Percentiles rank a stretch among this genome's conserved stretches.
phyloP scores from a whole-genome alignment of 1,140 invertebrate species.

The Babylonia areolata region DNA sequence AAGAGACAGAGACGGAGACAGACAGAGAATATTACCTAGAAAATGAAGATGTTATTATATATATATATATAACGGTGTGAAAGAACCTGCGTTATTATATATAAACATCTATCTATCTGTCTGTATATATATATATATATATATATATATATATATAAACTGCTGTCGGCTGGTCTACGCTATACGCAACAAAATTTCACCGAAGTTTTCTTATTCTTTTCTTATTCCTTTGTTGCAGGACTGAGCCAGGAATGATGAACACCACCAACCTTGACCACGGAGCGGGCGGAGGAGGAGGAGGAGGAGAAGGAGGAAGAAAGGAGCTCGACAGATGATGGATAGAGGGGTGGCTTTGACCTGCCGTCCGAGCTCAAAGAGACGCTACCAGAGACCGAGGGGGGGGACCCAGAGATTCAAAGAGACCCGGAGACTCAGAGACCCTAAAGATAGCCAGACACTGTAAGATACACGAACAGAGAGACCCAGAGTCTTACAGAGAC shows the following conservation, averaged over 20 bases:
- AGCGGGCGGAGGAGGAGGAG: too few relatives aligned
- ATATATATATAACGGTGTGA: too few relatives aligned
- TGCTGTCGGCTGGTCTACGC: too few relatives aligned
- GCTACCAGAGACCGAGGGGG: background rate
- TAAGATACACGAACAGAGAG: background rate
- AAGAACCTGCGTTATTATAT: background rate
- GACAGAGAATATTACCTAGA: background rate
- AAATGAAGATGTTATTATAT: background rate
- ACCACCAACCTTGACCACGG: background rate
- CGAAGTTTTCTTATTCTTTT: too few relatives aligned
- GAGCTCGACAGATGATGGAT: background rate
- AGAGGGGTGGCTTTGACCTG: background rate
- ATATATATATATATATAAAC: too few relatives aligned
- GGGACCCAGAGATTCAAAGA: background rate
- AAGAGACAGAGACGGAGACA: background rate
- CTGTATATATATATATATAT: too few relatives aligned
- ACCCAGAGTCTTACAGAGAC: constrained; percentile 24
- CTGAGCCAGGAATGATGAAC: too few relatives aligned
- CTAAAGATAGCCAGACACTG: background rate
- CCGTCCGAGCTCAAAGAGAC: background rate
- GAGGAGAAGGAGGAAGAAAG: background rate
- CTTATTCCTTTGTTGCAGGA: too few relatives aligned
- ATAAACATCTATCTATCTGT: too few relatives aligned
- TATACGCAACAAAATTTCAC: too few relatives aligned
- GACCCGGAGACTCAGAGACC: background rate